Evolutionary conservation across 2,797 vertebrate genomes (phyloP).

Genomic region (Coluber constrictor): DNA sequence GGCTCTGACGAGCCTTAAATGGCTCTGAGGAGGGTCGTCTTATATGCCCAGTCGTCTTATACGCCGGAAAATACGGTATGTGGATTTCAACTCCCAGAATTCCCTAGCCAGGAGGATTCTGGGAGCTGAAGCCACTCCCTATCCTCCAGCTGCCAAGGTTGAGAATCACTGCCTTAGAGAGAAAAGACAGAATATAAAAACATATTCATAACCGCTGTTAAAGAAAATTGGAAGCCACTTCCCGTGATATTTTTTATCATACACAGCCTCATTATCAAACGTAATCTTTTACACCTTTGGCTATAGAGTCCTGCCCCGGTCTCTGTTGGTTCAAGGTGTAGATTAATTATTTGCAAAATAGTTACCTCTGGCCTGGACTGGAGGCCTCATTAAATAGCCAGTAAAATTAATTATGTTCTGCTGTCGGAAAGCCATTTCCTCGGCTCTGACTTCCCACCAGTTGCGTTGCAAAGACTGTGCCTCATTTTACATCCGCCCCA

Average conservation of each 20-base stretch:
- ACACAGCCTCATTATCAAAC: background rate
- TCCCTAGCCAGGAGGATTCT: background rate
- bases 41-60: too few species aligned
- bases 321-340: background rate
- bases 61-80: too few species aligned
- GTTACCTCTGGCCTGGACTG: background rate
- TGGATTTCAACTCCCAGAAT: background rate
- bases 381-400: too few species aligned
- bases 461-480: background rate
- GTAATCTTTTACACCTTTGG: background rate
- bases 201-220: background rate
- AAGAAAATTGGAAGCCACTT: background rate
- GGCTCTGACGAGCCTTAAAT: too few species aligned
- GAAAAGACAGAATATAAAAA: background rate
- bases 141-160: background rate
- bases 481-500: background rate
- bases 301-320: accelerated
- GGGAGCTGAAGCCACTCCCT: too few species aligned
- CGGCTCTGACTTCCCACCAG: background rate
- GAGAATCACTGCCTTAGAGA: background rate
- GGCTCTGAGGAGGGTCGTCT: too few species aligned
- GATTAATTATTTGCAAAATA: background rate
- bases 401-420: too few species aligned
- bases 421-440: background rate
- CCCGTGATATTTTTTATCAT: background rate